A percentile compares a stretch with the other conserved stretches of the same genome.
Conservation (phyloP, 2,113 vertebrate genomes). For the Pteropus alecto region DNA sequence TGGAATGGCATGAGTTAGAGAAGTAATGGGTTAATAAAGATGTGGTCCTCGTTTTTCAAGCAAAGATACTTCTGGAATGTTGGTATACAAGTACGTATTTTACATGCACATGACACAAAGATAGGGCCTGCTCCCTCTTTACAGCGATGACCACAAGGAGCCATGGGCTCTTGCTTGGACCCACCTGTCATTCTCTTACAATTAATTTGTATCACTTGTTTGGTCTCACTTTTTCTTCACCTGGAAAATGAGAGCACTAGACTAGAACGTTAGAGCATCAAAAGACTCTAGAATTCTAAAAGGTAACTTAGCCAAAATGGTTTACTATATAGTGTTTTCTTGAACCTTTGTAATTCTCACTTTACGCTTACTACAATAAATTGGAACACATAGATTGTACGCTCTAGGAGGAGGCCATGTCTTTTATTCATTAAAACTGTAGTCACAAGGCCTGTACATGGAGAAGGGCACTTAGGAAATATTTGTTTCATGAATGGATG, state of each 20-base stretch:
- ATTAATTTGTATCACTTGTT: neutral
- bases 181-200: neutral
- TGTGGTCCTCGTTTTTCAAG: neutral
- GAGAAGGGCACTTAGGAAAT: neutral
- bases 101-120: neutral
- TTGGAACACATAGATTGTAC: neutral
- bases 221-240: neutral
- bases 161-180: neutral
- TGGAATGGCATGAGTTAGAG: neutral
- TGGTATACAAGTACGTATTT: neutral
- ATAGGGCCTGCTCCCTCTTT: neutral
- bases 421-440: neutral
- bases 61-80: neutral
- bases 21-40: neutral
- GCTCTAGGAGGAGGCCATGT: neutral
- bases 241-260: slow-evolving; percentile 6
- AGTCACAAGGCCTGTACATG: neutral
- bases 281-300: neutral
- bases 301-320: neutral
- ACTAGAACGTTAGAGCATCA: neutral
- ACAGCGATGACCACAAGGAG: neutral
- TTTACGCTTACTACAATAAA: neutral
- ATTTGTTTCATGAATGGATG: neutral
- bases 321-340: neutral
- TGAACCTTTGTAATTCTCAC: neutral